These are phyloP conservation scores for Acyrthosiphon pisum DNA, from an alignment of 1,140 invertebrate genomes.

Conservation along the genomic window DNA sequence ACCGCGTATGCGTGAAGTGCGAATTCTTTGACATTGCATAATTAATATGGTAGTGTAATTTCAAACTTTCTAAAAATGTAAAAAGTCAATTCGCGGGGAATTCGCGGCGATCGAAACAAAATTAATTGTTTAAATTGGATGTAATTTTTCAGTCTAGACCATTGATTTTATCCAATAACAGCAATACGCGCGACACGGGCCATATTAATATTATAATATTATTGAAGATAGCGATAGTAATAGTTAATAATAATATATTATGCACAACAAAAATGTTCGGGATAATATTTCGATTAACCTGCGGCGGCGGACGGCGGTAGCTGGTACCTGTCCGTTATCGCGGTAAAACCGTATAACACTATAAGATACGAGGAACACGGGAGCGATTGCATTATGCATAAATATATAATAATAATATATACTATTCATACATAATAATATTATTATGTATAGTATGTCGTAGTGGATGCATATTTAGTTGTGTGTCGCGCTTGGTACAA, in stretches of 20 bases:
- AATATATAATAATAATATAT: neutral
- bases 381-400: neutral
- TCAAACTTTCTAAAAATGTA: conserved; percentile 14
- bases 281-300: neutral
- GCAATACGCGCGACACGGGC: neutral
- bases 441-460: neutral
- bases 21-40: neutral
- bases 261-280: neutral
- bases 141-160: conserved; percentile 8
- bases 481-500: neutral
- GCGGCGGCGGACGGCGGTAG: too few relatives aligned
- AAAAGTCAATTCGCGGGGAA: neutral
- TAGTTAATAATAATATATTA: neutral
- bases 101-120: neutral
- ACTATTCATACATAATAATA: neutral
- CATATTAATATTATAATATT: neutral
- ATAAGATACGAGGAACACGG: neutral
- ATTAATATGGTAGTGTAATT: neutral
- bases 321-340: neutral
- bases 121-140: conserved; percentile 7
- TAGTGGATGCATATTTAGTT: neutral
- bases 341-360: neutral
- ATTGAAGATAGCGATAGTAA: neutral
- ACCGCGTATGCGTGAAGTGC: neutral
- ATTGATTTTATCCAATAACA: neutral